Base-by-base conservation (phyloP, 2,113 vertebrate genomes). In the Istiophorus platypterus region DNA sequence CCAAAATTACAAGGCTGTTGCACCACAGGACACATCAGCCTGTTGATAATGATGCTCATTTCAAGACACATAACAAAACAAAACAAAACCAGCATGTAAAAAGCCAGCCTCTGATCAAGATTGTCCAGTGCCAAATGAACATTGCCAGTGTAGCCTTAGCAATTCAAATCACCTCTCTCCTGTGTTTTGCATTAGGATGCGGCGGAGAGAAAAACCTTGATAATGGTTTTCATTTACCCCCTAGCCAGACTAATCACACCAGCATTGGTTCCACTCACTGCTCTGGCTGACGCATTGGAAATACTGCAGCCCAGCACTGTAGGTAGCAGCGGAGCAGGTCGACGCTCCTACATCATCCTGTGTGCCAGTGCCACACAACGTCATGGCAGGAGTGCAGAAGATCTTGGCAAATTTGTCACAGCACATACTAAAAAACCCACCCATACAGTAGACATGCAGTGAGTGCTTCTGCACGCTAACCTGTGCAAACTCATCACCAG, bases 191-290 rank as follows among this genome's bases (percentile, higher is more conserved):
- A 91, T 91, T 88, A 91, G 78, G 86, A 93, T 85, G 85, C 57
- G 18, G 80, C 84, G 80, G 79, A 84, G 78, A 92, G 86, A 91
- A 89, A 92, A 94, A 81, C 69, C 89, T 85, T 88, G 89, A 94
- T 94, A 94, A 95, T 93, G 90, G 89, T 93, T 95, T 95, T 93
- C 91, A 94, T 94, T 93, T 93, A 93, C 95, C 93, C 92, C 95
- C 91, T 75, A 93, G 91, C 82, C 85, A 91, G 89, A 92, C 89
- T 90, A 93, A 94, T 94, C 93, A 94, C 91, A 88, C 85, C 75
- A 80, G 72, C 84, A 89, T 89, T 87, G 91, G 90, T 91, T 93
- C 86, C 91, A 80, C 90, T 91, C 88, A 62, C 92, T 85, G 84
- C 90, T 92, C 80, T 72, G 87, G 82, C 89, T 91, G 89, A 92